Percentiles rank a stretch among this genome's conserved stretches.
Conservation (phyloP, 1,140 invertebrate genomes). For the Metopolophium dirhodum region DNA sequence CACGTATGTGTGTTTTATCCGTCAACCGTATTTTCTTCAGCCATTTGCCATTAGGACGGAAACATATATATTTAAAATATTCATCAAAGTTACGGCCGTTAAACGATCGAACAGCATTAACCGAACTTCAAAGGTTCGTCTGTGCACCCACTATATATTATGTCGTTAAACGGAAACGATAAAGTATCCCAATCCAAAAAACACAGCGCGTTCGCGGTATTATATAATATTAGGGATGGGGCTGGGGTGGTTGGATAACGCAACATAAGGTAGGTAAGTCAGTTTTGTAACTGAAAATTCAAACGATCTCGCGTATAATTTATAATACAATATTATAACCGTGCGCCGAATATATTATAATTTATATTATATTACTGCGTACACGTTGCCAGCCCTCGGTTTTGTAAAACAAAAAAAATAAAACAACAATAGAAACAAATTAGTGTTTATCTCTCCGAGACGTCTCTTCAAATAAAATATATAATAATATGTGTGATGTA, state of each 20-base stretch:
- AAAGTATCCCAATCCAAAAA: neutral
- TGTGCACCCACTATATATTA: neutral
- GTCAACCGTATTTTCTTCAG: neutral
- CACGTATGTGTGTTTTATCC: neutral
- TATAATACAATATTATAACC: neutral
- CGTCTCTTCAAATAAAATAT: neutral
- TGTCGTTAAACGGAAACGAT: neutral
- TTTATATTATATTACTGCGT: neutral
- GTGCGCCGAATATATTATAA: neutral
- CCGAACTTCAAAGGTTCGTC: neutral
- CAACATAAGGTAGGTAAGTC: neutral
- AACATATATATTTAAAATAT: slow-evolving; percentile 4
- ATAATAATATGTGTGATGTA: neutral
- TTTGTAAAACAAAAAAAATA: slow-evolving; percentile 25
- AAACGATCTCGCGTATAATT: neutral
- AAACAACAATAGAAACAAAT: slow-evolving; percentile 22
- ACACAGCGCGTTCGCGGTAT: too few relatives aligned
- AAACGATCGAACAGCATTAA: neutral
- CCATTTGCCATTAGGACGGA: neutral
- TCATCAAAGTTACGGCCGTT: neutral
- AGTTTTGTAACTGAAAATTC: neutral
- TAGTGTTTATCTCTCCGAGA: neutral
- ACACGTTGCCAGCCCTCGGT: neutral
- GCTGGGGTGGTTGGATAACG: too few relatives aligned
- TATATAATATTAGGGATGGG: neutral